A percentile compares a stretch with the other conserved stretches of the same genome.
phyloP scores from a whole-genome alignment of 2,797 vertebrate species.

The Halcyon badia region DNA sequence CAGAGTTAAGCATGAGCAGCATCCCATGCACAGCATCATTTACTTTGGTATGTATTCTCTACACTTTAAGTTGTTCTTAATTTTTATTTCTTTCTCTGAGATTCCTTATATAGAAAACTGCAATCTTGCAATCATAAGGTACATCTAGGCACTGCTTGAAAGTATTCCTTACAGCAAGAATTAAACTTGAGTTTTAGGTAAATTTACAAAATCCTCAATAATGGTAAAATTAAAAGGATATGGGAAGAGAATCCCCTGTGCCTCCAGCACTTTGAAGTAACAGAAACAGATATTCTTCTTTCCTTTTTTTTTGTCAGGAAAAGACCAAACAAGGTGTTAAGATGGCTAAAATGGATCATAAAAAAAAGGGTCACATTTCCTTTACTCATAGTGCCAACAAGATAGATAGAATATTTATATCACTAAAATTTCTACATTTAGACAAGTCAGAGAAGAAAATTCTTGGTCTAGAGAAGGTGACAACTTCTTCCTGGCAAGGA shows the following conservation, averaged over 20 bases:
- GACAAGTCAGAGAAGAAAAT: not conserved
- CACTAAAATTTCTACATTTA: not conserved
- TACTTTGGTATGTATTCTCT: not conserved
- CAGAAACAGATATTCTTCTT: not conserved
- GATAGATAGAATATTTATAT: slow-evolving; percentile 21
- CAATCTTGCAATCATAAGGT: slow-evolving; percentile 44
- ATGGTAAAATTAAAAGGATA: slow-evolving; percentile 40
- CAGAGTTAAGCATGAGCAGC: slow-evolving; percentile 4
- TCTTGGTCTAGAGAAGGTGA: not conserved
- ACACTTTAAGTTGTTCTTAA: slow-evolving; percentile 13
- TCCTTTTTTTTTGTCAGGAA: not conserved
- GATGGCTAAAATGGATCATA: not conserved
- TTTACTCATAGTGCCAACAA: not conserved
- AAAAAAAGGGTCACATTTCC: slow-evolving; percentile 19
- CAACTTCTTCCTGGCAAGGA: not conserved
- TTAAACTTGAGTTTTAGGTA: slow-evolving; percentile 5
- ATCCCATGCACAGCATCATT: not conserved
- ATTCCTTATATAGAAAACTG: not conserved
- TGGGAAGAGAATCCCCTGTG: not conserved
- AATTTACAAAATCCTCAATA: slow-evolving; percentile 47
- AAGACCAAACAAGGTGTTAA: slow-evolving; percentile 9
- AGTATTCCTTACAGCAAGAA: slow-evolving; percentile 21
- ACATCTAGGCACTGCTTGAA: slow-evolving; percentile 18
- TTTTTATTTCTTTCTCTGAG: slow-evolving; percentile 34
- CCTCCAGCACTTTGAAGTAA: not conserved